These are phyloP conservation scores for Tillus elongatus DNA, from an alignment of 2,888 invertebrate species.

Conservation along the genomic window DNA sequence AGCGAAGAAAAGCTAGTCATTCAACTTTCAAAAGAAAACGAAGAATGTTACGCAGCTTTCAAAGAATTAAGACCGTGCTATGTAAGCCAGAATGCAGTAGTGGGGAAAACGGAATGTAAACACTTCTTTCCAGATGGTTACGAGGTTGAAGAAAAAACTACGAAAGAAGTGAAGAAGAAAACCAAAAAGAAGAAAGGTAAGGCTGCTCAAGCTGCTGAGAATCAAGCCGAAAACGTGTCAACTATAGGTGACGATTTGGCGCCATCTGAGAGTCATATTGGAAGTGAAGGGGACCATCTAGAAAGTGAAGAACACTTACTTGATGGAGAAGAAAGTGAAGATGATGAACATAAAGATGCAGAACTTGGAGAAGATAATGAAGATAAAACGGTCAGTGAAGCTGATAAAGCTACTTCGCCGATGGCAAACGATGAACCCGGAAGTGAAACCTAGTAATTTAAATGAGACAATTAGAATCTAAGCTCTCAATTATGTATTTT, in stretches of 20 bases:
- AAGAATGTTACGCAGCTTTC: constrained; percentile 55
- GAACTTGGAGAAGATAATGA: constrained; percentile 20
- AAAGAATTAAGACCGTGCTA: constrained; percentile 57
- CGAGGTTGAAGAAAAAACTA: constrained; percentile 45
- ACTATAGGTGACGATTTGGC: no score
- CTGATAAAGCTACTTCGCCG: constrained; percentile 50
- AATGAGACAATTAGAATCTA: no score
- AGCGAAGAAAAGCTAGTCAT: constrained; percentile 62
- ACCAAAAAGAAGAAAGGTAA: constrained; percentile 42
- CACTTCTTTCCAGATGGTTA: constrained; percentile 62
- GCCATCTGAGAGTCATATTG: constrained; percentile 32
- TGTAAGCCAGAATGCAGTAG: constrained; percentile 56
- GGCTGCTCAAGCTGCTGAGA: constrained; percentile 20
- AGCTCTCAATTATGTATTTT: no score
- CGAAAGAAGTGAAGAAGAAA: constrained; percentile 45
- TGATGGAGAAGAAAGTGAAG: constrained; percentile 21
- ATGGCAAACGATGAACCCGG: constrained; percentile 41
- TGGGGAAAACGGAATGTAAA: constrained; percentile 54
- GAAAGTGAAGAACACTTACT: constrained; percentile 23
- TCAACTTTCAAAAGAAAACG: constrained; percentile 55
- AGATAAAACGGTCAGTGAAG: constrained; percentile 18
- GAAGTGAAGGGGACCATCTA: constrained; percentile 27
- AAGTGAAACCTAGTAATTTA: no score
- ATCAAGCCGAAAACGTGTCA: constrained; percentile 15
- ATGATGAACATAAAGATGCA: constrained; percentile 22